Conservation (phyloP, 2,797 vertebrate species). For the Melopsittacus undulatus region DNA sequence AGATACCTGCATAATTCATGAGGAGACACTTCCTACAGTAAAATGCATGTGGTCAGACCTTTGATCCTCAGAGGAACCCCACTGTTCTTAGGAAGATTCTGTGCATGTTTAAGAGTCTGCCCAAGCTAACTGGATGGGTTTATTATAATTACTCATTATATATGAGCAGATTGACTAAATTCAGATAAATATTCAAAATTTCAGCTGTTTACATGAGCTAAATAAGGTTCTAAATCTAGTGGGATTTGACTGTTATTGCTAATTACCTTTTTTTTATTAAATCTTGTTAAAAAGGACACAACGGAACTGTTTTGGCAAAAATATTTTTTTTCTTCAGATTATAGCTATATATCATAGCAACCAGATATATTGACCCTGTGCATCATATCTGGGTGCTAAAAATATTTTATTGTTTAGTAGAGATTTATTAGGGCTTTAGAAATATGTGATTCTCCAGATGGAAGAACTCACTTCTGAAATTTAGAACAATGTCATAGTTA, state of each 20-base stretch:
- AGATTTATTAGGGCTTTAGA: not conserved
- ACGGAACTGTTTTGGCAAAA: not conserved
- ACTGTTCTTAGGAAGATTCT: not conserved
- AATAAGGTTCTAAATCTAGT: not conserved
- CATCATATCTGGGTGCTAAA: not conserved
- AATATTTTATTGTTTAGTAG: not conserved
- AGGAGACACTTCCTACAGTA: not conserved
- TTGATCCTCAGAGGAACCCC: not conserved
- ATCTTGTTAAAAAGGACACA: not conserved
- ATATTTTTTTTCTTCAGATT: not conserved
- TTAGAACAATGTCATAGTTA: not conserved
- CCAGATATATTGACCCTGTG: not conserved
- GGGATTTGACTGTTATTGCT: not conserved
- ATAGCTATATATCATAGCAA: not conserved
- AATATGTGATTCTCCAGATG: not conserved
- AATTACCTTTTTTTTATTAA: not conserved
- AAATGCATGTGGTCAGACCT: not conserved
- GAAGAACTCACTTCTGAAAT: not conserved
- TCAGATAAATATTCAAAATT: not conserved
- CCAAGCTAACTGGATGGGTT: not conserved
- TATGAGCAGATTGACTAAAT: not conserved
- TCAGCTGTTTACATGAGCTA: not conserved
- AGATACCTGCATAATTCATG: not conserved
- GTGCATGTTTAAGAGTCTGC: not conserved
- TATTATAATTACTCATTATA: not conserved